These are phyloP conservation scores for Spodoptera littoralis DNA, from an alignment of 2,888 invertebrate genomes.

Conservation along the genomic window DNA sequence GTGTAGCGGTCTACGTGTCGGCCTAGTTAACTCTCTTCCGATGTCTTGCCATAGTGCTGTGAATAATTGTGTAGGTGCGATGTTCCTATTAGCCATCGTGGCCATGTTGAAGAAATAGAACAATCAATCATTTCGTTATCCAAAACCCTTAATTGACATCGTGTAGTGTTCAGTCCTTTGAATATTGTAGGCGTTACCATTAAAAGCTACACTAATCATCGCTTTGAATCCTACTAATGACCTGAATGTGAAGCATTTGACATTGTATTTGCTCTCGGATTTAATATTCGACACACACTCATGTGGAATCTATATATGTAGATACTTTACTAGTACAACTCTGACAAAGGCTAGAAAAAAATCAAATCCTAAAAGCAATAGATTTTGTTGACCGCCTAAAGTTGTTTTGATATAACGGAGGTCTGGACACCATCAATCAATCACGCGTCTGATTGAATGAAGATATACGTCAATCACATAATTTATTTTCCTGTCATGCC, in stretches of 20 bases:
- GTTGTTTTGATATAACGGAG: background rate
- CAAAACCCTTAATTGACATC: constrained; percentile 16
- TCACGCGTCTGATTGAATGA: background rate
- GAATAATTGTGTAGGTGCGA: constrained; percentile 51
- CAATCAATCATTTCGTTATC: constrained; percentile 16
- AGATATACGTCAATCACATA: constrained; percentile 18
- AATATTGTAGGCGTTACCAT: constrained; percentile 1
- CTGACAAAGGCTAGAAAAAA: no score
- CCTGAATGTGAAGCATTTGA: constrained; percentile 2
- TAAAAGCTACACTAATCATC: constrained; percentile 11
- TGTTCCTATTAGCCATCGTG: constrained; percentile 35
- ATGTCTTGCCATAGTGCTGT: constrained; percentile 54
- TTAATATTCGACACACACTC: background rate
- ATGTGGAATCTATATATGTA: no score
- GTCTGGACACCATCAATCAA: constrained; percentile 14
- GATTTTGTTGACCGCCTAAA: no score
- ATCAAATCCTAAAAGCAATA: no score
- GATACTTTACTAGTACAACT: no score
- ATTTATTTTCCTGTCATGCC: constrained; percentile 19
- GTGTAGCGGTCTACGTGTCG: constrained; percentile 58
- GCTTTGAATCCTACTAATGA: constrained; percentile 26
- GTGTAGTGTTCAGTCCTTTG: constrained; percentile 7
- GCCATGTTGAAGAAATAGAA: constrained; percentile 20
- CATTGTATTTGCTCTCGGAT: background rate
- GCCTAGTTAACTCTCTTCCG: constrained; percentile 69